Evolutionary conservation across 2,113 vertebrate species (phyloP).

Genomic region (Smithornis capensis): DNA sequence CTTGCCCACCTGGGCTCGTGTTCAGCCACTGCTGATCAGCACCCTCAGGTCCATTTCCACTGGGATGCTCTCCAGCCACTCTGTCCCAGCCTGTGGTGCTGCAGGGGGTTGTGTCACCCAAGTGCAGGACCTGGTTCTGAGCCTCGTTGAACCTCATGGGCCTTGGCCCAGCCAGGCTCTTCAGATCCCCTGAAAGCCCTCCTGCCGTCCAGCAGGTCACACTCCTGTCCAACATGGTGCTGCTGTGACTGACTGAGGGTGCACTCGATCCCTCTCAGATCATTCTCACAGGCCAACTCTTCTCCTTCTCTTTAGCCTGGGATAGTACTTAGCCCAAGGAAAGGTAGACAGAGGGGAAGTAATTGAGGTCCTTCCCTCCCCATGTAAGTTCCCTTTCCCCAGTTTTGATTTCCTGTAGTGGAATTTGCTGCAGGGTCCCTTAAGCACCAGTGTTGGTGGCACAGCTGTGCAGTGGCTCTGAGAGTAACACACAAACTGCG

Average conservation of each 20-base stretch:
- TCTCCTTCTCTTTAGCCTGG: neutral
- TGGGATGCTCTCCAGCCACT: neutral
- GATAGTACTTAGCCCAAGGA: neutral
- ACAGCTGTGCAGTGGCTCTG: neutral
- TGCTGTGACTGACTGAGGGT: neutral
- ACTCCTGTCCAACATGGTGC: neutral
- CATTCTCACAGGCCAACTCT: neutral
- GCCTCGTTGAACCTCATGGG: too few species aligned
- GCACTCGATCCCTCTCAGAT: neutral
- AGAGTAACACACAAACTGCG: accelerated
- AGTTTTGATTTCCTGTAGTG: neutral
- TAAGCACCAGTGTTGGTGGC: neutral
- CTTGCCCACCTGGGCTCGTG: accelerated
- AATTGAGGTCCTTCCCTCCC: neutral
- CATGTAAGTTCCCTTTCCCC: neutral
- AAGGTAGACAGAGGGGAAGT: too few species aligned
- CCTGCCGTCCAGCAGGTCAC: neutral
- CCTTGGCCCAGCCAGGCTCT: neutral
- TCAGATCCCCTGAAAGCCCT: neutral
- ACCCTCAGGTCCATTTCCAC: neutral
- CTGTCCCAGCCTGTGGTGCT: neutral
- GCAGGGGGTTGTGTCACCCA: neutral
- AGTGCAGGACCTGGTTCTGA: neutral
- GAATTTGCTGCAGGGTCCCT: neutral
- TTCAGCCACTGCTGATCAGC: neutral